These are phyloP conservation scores for Oegoconia quadripuncta DNA, from an alignment of 2,888 invertebrate species.

Conservation along the genomic window DNA sequence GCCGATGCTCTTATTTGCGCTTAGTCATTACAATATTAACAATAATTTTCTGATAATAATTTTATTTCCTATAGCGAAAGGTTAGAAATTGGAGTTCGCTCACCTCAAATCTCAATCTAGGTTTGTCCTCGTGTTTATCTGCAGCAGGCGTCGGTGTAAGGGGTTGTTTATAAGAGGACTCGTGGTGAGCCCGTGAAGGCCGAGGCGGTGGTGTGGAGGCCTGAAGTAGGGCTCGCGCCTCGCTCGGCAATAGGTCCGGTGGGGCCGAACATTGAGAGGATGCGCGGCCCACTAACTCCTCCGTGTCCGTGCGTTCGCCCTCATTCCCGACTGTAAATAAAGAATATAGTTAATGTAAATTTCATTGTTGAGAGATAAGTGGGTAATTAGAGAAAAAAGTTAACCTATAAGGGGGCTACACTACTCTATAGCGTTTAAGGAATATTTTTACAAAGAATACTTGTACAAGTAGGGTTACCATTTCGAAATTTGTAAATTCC, in stretches of 20 bases:
- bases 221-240: constrained; percentile 70
- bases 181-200: constrained; percentile 27
- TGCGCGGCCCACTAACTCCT: constrained; percentile 83
- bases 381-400: no score
- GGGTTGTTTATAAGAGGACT: constrained; percentile 35
- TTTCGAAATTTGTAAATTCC: no score
- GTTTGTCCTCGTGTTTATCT: constrained; percentile 50
- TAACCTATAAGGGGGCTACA: no score
- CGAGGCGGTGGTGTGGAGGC: constrained; percentile 41
- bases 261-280: constrained; percentile 82
- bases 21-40: neutral
- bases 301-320: constrained; percentile 83
- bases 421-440: no score
- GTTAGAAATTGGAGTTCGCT: constrained; percentile 7
- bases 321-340: constrained; percentile 80
- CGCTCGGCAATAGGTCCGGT: constrained; percentile 80
- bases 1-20: neutral
- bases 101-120: constrained; percentile 69
- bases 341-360: neutral
- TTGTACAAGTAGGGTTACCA: no score
- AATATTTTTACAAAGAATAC: no score
- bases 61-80: no score
- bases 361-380: no score
- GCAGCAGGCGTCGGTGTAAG: constrained; percentile 35
- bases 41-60: no score